Base-by-base conservation (phyloP, 2,797 vertebrate species). In the Ibycter americanus region DNA sequence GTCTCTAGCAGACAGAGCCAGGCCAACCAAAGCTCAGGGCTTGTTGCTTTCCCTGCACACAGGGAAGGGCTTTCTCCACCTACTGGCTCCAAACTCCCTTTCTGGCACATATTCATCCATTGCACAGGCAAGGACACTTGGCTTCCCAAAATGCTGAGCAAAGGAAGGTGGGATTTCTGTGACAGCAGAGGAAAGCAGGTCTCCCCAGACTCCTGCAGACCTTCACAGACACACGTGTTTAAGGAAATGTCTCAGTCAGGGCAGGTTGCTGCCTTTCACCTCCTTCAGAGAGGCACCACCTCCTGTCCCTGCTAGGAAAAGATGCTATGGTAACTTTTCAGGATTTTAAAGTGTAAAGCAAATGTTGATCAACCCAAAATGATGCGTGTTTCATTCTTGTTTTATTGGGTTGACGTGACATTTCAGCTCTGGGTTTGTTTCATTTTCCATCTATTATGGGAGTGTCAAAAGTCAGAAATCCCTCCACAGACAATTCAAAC, bases 141-240 rank as follows among this genome's bases (percentile, higher is more conserved):
- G 31, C 19, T 66, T 42, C 47, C 61, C 78, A 29, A 70, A 87
- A 40, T 1, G 16, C 2, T 0, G 0, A 14, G 63, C 54, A 52
- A 63, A 44, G 66, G 32, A 25, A 72, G 59, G 87, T 46, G 68
- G 23, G 59, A 15, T 46, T 34, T 49, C 23, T 52, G 65, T 31
- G 55, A 4, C 67, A 31, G 66, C 10, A 16, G 54, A 14, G 44
- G 44, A 47, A 59, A 63, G 51, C 51, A 38, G 38, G 29, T 31
- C 34, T 32, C 18, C 25, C 59, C 49, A 27, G 1, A 6, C 19
- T 49, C 17, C 40, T 16, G 54, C 61, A 63, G 51, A 54, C 6
- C 46, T 11, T 12, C 32, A 19, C 0, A 9, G 72, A 44, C 58
- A 32, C 22, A 38, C 0, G 6, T 5, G 0, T 14, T 16, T 2